phyloP scores from a whole-genome alignment of 2,113 vertebrate genomes.

The Bufo gargarizans region DNA sequence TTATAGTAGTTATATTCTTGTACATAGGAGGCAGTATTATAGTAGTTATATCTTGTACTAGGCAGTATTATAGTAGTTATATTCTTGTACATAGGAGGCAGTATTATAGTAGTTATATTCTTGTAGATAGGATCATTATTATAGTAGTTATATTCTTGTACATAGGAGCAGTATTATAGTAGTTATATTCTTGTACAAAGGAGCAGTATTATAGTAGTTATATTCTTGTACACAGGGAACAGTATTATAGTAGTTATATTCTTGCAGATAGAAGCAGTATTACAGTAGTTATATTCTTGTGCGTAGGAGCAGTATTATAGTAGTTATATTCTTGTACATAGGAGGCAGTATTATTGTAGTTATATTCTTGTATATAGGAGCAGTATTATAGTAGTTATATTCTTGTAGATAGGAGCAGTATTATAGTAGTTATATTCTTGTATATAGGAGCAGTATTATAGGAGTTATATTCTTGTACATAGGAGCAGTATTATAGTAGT shows the following conservation, averaged over 20 bases:
- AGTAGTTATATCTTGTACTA: constrained; percentile 13
- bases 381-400: too few species aligned
- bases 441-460: too few species aligned
- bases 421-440: not conserved
- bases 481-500: not conserved
- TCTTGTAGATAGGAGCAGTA: not conserved
- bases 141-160: constrained; percentile 4
- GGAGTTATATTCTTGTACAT: too few species aligned
- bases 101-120: constrained; percentile 7
- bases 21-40: not conserved
- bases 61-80: constrained; percentile 15
- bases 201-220: not conserved
- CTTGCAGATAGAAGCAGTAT: not conserved
- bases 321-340: constrained; percentile 1
- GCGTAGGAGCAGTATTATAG: not conserved
- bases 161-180: not conserved
- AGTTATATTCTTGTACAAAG: not conserved
- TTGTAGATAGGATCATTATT: not conserved
- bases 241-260: not conserved
- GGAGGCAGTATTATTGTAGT: not conserved
- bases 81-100: not conserved
- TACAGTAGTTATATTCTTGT: not conserved
- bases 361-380: not conserved
- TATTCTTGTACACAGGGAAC: not conserved
- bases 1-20: constrained; percentile 16